phyloP scores from a whole-genome alignment of 2,113 vertebrate genomes.

The Pitta sordida region DNA sequence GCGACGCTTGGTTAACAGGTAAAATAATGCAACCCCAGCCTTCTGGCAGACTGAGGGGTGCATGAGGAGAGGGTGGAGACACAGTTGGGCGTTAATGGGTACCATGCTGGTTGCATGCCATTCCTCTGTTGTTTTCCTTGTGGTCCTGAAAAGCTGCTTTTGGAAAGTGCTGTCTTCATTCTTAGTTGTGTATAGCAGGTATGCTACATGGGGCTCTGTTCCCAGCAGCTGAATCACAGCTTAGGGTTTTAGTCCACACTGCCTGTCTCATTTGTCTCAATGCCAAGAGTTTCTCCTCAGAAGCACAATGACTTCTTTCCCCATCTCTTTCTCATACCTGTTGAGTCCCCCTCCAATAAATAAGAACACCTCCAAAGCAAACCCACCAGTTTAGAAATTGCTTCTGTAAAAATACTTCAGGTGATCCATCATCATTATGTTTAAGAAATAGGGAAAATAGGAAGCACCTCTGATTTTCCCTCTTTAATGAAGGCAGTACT shows the following conservation, averaged over 20 bases:
- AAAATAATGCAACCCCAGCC: background rate
- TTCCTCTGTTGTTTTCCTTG: background rate
- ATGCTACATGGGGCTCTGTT: background rate
- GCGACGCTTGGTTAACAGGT: background rate
- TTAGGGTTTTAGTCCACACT: background rate
- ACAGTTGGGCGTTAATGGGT: background rate
- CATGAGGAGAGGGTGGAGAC: background rate
- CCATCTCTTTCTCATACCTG: background rate
- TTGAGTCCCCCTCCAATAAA: background rate
- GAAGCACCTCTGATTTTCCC: background rate
- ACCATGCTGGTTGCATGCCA: accelerated
- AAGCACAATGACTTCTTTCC: background rate
- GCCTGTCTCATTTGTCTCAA: background rate
- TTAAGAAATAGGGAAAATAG: background rate
- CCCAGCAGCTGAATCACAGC: background rate
- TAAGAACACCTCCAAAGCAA: background rate
- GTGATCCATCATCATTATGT: background rate
- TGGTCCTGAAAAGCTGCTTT: background rate
- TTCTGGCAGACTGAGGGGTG: background rate
- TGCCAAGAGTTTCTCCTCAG: background rate
- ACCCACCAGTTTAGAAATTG: background rate
- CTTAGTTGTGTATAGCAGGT: background rate
- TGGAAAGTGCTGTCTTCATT: background rate
- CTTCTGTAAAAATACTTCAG: background rate
- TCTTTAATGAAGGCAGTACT: background rate